These are phyloP conservation scores for Oceanites oceanicus DNA, from an alignment of 2,113 vertebrate genomes.

Conservation along the genomic window DNA sequence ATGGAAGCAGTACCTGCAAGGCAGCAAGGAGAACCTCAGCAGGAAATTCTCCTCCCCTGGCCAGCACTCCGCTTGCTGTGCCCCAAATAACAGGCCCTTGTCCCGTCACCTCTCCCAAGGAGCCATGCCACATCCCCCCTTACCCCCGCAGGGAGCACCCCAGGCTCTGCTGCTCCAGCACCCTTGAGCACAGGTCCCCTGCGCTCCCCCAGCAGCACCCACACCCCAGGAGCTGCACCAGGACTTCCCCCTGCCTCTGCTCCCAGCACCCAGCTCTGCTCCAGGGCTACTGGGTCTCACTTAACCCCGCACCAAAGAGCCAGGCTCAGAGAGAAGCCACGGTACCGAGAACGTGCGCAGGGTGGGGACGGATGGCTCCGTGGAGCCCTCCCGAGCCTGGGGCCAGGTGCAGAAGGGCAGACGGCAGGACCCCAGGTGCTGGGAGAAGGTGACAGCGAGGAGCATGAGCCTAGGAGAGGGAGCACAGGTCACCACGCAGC, in stretches of 20 bases:
- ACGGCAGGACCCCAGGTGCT: conserved; percentile 74
- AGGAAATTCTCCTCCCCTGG: neutral
- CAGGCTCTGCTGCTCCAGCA: neutral
- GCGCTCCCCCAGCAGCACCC: accelerated
- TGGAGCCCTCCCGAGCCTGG: neutral
- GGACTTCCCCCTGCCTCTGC: neutral
- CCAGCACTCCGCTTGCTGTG: neutral
- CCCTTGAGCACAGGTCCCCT: neutral
- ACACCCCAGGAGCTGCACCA: neutral
- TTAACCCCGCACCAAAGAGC: neutral
- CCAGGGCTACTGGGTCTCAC: neutral
- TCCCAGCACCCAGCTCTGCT: neutral
- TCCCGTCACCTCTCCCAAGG: neutral
- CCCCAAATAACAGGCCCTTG: neutral
- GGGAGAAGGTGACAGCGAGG: conserved; percentile 78
- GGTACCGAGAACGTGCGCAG: conserved; percentile 80
- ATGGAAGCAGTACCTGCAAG: conserved; percentile 78
- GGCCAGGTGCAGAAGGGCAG: conserved; percentile 51
- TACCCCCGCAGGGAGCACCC: neutral
- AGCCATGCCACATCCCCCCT: neutral
- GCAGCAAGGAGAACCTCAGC: neutral
- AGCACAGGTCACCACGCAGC: neutral
- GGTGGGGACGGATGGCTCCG: neutral
- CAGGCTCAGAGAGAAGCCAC: neutral
- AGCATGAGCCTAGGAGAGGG: conserved; percentile 73